Conservation (phyloP, 2,888 invertebrate species). For the Caenorhabditis drosophilae region DNA sequence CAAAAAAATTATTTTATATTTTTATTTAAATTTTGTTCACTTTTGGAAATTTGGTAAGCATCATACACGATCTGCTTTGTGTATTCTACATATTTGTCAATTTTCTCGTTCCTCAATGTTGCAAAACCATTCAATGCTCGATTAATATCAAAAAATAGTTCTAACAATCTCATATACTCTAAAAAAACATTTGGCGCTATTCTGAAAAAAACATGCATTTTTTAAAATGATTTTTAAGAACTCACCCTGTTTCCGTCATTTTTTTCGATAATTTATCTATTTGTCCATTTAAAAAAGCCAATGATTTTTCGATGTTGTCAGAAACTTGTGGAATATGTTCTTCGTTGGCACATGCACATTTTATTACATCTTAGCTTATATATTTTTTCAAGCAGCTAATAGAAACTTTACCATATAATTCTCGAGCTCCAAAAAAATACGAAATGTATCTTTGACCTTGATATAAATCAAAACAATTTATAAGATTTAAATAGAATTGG, state of each 20-base stretch:
- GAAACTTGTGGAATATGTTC: slow-evolving; percentile 6
- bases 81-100: slow-evolving; percentile 9
- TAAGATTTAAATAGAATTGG: too few species aligned
- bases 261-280: slow-evolving; percentile 7
- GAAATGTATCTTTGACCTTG: too few species aligned
- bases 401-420: too few species aligned
- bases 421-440: too few species aligned
- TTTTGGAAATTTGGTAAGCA: slow-evolving; percentile 4
- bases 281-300: slow-evolving; percentile 17
- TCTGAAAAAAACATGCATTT: slow-evolving; percentile 14
- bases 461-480: too few species aligned
- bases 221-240: slow-evolving; percentile 9
- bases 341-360: neutral
- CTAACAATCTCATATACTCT: neutral
- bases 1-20: too few species aligned
- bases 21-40: neutral
- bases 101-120: slow-evolving; percentile 1
- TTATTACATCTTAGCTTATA: neutral
- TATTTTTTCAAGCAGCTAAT: too few species aligned
- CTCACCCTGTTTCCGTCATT: neutral
- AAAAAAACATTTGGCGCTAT: neutral
- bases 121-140: slow-evolving; percentile 8
- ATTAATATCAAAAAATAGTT: neutral
- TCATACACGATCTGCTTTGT: slow-evolving; percentile 6
- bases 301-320: slow-evolving; percentile 8